phyloP scores from a whole-genome alignment of 2,797 vertebrate genomes.

The Danio jaintianensis region DNA sequence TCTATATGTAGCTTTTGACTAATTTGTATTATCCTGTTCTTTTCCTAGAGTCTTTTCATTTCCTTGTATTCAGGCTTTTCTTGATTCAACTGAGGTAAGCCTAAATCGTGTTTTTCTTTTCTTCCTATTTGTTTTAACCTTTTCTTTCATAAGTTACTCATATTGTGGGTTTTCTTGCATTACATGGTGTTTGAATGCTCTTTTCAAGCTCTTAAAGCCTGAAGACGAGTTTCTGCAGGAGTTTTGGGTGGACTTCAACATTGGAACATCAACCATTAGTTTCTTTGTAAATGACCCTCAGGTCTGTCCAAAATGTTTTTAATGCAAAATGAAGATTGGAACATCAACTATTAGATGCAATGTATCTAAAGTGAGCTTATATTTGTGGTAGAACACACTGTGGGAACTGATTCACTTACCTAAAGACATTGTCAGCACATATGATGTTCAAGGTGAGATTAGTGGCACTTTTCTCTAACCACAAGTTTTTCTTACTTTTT shows the following conservation, averaged over 20 bases:
- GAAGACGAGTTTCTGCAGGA: constrained; percentile 84
- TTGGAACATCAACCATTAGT: constrained; percentile 82
- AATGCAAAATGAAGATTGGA: not conserved
- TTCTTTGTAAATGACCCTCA: constrained; percentile 86
- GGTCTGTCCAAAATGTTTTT: constrained; percentile 70
- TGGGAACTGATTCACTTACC: constrained; percentile 86
- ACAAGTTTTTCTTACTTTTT: constrained; percentile 25
- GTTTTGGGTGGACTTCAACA: constrained; percentile 96
- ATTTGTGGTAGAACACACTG: constrained; percentile 74
- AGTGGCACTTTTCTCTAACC: not conserved
- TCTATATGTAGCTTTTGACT: not conserved
- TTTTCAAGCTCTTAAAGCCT: constrained; percentile 83
- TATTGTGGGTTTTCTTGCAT: not conserved
- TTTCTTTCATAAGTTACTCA: not conserved
- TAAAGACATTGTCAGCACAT: constrained; percentile 75
- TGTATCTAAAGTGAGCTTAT: not conserved
- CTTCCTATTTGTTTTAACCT: not conserved
- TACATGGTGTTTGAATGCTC: not conserved
- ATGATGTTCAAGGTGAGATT: constrained; percentile 72
- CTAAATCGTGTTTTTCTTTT: not conserved
- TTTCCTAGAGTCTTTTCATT: constrained; percentile 86
- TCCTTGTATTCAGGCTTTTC: constrained; percentile 84
- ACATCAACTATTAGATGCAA: not conserved
- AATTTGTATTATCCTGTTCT: not conserved
- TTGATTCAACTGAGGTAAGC: constrained; percentile 83